Conservation (phyloP, 2,113 vertebrate genomes). For the Silurus meridionalis region DNA sequence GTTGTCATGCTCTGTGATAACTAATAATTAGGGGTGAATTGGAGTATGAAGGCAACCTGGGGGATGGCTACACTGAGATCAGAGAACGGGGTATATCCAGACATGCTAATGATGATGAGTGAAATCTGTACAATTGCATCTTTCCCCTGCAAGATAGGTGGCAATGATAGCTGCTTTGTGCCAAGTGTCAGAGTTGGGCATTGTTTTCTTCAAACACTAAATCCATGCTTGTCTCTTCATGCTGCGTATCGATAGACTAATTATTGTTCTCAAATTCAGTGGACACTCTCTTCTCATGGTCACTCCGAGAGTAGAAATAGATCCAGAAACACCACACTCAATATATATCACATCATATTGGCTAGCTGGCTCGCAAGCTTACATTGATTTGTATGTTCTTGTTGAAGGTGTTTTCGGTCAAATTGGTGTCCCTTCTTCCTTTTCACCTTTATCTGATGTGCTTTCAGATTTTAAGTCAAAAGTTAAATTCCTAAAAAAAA, state of each 20-base stretch:
- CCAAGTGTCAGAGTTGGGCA: conserved; percentile 24
- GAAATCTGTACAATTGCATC: conserved; percentile 23
- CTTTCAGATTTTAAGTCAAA: neutral
- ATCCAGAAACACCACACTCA: neutral
- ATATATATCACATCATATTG: neutral
- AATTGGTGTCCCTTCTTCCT: neutral
- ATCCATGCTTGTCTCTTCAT: conserved; percentile 31
- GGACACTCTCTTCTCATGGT: neutral
- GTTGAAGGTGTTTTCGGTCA: neutral
- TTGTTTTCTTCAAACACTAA: conserved; percentile 32
- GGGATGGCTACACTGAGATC: conserved; percentile 9
- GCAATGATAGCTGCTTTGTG: conserved; percentile 34
- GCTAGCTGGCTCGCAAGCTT: neutral
- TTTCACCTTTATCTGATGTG: neutral
- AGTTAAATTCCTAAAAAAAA: too few species aligned
- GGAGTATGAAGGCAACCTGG: conserved; percentile 44
- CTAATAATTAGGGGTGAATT: conserved; percentile 69
- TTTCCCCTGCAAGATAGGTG: conserved; percentile 1
- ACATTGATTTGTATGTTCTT: neutral
- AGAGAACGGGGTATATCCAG: conserved; percentile 25
- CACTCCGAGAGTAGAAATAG: neutral
- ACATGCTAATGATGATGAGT: conserved; percentile 36
- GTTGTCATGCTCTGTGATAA: conserved; percentile 68
- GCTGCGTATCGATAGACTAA: conserved; percentile 21
- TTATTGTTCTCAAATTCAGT: conserved; percentile 39